Conservation (phyloP, 2,888 invertebrate species). For the Clitarchus hookeri region DNA sequence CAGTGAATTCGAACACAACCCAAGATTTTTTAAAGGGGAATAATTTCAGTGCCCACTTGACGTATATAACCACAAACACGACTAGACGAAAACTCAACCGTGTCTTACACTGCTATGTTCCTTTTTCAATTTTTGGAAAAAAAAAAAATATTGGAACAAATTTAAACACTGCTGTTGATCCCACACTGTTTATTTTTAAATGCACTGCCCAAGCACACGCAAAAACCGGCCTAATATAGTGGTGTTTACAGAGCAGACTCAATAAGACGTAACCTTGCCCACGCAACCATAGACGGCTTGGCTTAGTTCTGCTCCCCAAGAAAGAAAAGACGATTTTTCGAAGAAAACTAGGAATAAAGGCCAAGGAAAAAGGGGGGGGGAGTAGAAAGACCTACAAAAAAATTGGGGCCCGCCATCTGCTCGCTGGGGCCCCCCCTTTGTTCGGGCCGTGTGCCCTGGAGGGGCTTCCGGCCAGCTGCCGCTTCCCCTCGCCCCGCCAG, state of each 20-base stretch:
- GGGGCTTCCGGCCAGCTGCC: conserved; percentile 41
- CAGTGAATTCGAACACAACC: no score
- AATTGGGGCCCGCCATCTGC: conserved; percentile 20
- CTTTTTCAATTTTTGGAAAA: no score
- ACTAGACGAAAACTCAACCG: no score
- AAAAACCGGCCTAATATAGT: no score
- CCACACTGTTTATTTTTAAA: no score
- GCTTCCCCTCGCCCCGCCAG: neutral
- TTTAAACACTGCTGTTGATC: no score
- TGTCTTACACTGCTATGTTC: no score
- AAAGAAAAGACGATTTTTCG: conserved; percentile 15
- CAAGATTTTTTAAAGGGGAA: no score
- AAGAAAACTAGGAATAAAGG: conserved; percentile 25
- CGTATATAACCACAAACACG: no score
- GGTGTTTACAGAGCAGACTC: neutral
- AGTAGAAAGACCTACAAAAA: neutral
- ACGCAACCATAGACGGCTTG: neutral
- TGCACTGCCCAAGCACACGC: no score
- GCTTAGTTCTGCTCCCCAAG: neutral
- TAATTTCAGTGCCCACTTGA: no score
- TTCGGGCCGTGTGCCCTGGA: conserved; percentile 30
- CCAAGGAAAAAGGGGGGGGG: neutral
- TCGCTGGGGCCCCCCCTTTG: conserved; percentile 16
- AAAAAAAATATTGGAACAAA: no score
- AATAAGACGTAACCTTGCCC: neutral